Evolutionary conservation across 2,797 vertebrate genomes (phyloP), one percentile per base, ranked within the genome.

Genomic region (Petrocephalus schoutedeni): DNA sequence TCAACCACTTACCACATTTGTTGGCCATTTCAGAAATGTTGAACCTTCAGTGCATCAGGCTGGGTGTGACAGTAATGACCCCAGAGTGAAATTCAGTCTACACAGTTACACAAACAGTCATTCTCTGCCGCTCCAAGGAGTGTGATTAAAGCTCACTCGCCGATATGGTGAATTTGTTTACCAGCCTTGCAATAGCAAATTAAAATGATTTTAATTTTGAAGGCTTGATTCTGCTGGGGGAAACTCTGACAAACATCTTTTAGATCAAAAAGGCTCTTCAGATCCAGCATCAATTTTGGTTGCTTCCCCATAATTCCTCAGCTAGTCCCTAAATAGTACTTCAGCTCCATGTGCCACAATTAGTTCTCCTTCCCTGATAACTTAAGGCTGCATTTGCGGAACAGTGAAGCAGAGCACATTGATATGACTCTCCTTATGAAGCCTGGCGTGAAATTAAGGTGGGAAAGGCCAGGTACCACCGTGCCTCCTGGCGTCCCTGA

Each of bases 61-160:
- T 3, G 28, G 12, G 14, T 86, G 54, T 14, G 28, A 59, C 56
- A 58, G 28, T 57, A 58, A 86, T 59, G 74, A 58, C 54, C 28
- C 83, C 8, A 28, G 53, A 85, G 51, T 54, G 23, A 23, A 16
- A 54, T 85, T 54, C 49, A 56, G 49, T 54, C 83, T 36, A 49
- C 71, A 77, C 74, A 80, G 74, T 49, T 49, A 49, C 74, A 49
- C 74, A 80, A 49, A 80, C 74, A 80, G 74, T 80, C 74, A 49
- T 45, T 49, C 83, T 32, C 12, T 54, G 49, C 53, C 19, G 23
- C 53, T 54, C 21, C 21, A 32, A 85, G 53, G 49, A 54, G 51
- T 85, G 51, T 85, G 53, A 28, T 28, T 85, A 85, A 85, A 54
- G 28, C 51, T 57, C 83, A 80, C 74, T 49, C 6, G 53, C 9